These are phyloP conservation scores for Tupaia tana DNA, from an alignment of 2,113 vertebrate species.

Conservation along the genomic window DNA sequence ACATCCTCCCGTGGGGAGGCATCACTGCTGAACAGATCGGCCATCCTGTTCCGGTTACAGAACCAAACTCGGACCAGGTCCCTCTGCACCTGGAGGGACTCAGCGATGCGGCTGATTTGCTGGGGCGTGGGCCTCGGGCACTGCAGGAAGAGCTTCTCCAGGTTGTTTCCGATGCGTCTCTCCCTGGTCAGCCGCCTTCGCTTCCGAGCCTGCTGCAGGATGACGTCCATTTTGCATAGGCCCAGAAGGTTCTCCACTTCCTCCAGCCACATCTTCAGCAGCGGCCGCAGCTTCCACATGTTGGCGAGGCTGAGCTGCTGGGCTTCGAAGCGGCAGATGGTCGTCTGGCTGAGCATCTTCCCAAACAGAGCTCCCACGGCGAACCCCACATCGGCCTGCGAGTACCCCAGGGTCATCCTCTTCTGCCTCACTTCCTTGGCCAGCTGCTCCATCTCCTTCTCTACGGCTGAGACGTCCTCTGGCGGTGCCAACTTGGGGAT, in stretches of 20 bases:
- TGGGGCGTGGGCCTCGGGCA: slow-evolving; percentile 71
- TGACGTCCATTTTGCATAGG: slow-evolving; percentile 70
- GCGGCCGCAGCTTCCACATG: slow-evolving; percentile 86
- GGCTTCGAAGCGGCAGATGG: slow-evolving; percentile 87
- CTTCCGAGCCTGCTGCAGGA: slow-evolving; percentile 70
- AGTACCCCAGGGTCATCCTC: slow-evolving; percentile 90
- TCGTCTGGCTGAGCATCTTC: slow-evolving; percentile 87
- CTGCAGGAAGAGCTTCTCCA: slow-evolving; percentile 75
- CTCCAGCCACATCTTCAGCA: slow-evolving; percentile 86
- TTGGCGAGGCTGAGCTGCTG: slow-evolving; percentile 88
- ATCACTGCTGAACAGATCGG: background rate
- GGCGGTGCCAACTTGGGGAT: background rate
- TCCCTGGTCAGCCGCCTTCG: slow-evolving; percentile 78
- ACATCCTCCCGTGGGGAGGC: background rate
- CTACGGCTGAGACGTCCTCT: slow-evolving; percentile 84
- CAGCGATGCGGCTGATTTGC: slow-evolving; percentile 76
- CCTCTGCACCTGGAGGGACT: slow-evolving; percentile 70
- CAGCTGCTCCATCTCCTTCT: slow-evolving; percentile 85
- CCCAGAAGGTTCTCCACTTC: slow-evolving; percentile 83
- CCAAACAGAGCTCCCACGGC: slow-evolving; percentile 90
- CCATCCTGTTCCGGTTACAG: slow-evolving; percentile 74
- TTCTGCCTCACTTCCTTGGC: slow-evolving; percentile 90
- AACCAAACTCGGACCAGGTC: slow-evolving; percentile 79
- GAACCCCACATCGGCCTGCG: slow-evolving; percentile 90
- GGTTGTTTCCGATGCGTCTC: slow-evolving; percentile 48